Conservation (phyloP, 2,888 invertebrate species). For the Temnothorax unifasciatus region DNA sequence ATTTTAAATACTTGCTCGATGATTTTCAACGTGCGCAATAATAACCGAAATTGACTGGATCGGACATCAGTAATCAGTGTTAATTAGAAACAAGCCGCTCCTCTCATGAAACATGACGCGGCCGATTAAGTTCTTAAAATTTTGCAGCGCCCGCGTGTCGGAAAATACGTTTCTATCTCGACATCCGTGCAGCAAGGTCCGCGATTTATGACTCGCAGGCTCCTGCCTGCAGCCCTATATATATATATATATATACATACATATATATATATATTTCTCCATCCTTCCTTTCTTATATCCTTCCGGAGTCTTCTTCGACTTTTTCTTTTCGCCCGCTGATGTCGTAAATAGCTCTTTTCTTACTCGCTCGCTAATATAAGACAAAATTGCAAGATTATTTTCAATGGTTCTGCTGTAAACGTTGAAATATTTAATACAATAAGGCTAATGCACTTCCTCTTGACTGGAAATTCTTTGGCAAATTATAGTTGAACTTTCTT, state of each 20-base stretch:
- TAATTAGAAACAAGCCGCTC: slow-evolving; percentile 61
- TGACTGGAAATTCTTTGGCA: background rate
- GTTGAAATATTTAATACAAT: slow-evolving; percentile 39
- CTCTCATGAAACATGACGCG: slow-evolving; percentile 21
- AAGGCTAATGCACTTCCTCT: slow-evolving; percentile 21
- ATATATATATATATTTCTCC: slow-evolving; percentile 56
- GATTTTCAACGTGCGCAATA: background rate
- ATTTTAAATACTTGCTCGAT: background rate
- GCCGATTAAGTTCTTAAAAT: slow-evolving; percentile 69
- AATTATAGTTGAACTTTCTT: slow-evolving; percentile 27
- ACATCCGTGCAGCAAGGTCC: slow-evolving; percentile 81
- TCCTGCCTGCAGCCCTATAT: slow-evolving; percentile 70
- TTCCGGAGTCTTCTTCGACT: slow-evolving; percentile 61
- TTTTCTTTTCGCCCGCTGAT: slow-evolving; percentile 40
- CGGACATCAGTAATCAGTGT: slow-evolving; percentile 16
- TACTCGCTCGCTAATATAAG: slow-evolving; percentile 40
- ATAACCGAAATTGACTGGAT: background rate
- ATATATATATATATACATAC: no score
- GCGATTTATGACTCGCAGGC: slow-evolving; percentile 83
- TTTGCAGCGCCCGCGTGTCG: slow-evolving; percentile 72
- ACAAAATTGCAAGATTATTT: slow-evolving; percentile 47
- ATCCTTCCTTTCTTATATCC: slow-evolving; percentile 60
- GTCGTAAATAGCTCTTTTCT: slow-evolving; percentile 49
- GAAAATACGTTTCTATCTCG: slow-evolving; percentile 81
- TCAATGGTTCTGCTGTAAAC: slow-evolving; percentile 18